Base-by-base conservation (phyloP, 2,797 vertebrate species). In the Ctenosaura bakeri region DNA sequence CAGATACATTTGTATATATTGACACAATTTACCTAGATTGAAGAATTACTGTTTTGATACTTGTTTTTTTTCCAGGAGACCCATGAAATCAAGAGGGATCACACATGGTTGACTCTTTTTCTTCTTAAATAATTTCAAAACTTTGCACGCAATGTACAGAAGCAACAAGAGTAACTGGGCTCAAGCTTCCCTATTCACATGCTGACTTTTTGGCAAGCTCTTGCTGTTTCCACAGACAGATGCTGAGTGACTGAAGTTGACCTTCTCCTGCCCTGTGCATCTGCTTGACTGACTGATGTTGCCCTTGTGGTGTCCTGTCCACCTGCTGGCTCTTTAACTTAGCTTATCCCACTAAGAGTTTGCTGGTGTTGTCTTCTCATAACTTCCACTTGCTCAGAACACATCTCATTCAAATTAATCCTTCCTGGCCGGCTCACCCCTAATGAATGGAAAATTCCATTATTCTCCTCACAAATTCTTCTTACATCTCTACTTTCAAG, bases 61-160 rank as follows among this genome's bases (percentile, higher is more conserved):
- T 56, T 24, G 26, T 14, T 86, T 18, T 74, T 24, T 46, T 26
- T 26, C 42, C 52, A 24, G 50, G 29, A 85, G 14, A 14, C 6
- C 4, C 42, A 80, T 79, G 26, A 64, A 62, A 5, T 78, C 38
- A 56, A 56, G 52, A 20, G 7, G 69, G 85, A 88, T 86, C 91
- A 85, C 3, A 38, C 62, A 22, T 69, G 24, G 12, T n/a, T 88
- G 46, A 83, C 52, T 59, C 46, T 76, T 93, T 95, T 64, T 79
- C n/a, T 38, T 83, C 13, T 18, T 0, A 4, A 89, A 54, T 24
- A 0, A 24, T 71, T 92, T 84, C 52, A 88, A 56, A 85, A 9
- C 18, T 54, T 29, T 80, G 1, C 46, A 50, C 46, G 18, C 3
- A 69, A 38, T 50, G 52, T 86, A 50, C 62, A 81, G 88, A 0